Conservation (phyloP, 2,797 vertebrate species). For the Hydrophis major region DNA sequence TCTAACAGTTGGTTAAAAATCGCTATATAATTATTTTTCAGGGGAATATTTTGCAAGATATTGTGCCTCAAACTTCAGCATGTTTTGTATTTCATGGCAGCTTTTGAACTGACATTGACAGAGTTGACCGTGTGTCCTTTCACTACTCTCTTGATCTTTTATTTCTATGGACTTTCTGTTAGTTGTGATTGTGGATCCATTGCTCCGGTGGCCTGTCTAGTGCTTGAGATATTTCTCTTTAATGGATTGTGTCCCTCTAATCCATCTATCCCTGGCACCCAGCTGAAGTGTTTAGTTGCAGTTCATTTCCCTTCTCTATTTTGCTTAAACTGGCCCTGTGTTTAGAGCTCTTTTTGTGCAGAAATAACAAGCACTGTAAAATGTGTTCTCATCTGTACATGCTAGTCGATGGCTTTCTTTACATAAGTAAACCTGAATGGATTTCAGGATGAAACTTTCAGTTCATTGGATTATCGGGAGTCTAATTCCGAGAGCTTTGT, state of each 20-base stretch:
- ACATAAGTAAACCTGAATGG: not conserved
- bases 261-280: not conserved
- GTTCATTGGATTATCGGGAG: not conserved
- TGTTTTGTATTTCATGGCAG: constrained; percentile 58
- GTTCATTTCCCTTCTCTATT: constrained; percentile 8
- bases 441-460: not conserved
- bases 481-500: not conserved
- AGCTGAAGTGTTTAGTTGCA: constrained; percentile 7
- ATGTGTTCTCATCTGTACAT: not conserved
- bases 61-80: constrained; percentile 49
- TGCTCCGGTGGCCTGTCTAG: not conserved
- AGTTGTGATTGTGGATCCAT: not conserved
- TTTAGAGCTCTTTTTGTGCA: not conserved
- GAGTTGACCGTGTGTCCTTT: constrained; percentile 8
- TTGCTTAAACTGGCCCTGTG: not conserved
- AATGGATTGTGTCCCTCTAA: not conserved
- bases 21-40: constrained; percentile 60
- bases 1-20: constrained; percentile 49
- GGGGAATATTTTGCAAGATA: constrained; percentile 62
- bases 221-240: constrained; percentile 23
- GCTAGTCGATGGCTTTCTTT: not conserved
- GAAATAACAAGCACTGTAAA: constrained; percentile 4
- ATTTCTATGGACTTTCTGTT: not conserved
- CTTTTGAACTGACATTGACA: constrained; percentile 43
- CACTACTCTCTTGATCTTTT: constrained; percentile 26